Evolutionary conservation across 30 jellyfish, hydroid and myxozoan genomes (phyloP).

Genomic region (Hydractinia symbiolongicarpus): DNA sequence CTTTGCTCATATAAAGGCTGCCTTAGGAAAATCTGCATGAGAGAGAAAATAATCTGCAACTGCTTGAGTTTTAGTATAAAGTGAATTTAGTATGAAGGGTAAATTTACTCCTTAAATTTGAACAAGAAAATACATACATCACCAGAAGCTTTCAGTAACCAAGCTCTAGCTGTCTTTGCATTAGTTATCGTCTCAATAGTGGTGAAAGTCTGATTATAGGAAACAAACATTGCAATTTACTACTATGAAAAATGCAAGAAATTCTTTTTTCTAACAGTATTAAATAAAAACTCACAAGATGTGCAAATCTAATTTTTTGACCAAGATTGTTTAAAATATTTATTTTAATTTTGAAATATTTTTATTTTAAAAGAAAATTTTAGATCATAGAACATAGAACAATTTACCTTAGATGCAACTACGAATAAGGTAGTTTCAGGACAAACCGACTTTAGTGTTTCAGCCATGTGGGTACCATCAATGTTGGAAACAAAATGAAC

Average conservation of each 20-base stretch:
- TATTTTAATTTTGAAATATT: too few relatives aligned
- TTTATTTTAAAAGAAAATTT: too few relatives aligned
- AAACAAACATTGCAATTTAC: background rate
- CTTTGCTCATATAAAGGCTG: too few relatives aligned
- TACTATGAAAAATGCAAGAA: too few relatives aligned
- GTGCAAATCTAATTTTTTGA: too few relatives aligned
- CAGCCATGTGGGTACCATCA: conserved; percentile 99
- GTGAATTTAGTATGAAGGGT: background rate
- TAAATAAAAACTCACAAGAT: too few relatives aligned
- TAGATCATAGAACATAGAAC: too few relatives aligned
- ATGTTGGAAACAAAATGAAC: conserved; percentile 96
- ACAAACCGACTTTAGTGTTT: conserved; percentile 50
- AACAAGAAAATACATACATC: conserved; percentile 48
- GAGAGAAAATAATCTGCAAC: too few relatives aligned
- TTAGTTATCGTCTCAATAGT: conserved; percentile 97
- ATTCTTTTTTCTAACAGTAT: too few relatives aligned
- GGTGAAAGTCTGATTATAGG: conserved; percentile 75
- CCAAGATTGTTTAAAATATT: too few relatives aligned
- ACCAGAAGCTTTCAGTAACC: conserved; percentile 67
- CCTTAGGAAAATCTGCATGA: too few relatives aligned
- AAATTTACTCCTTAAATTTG: background rate
- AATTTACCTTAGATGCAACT: conserved; percentile 87
- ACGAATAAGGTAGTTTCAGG: conserved; percentile 95
- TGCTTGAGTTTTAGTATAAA: too few relatives aligned
- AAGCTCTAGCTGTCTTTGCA: conserved; percentile 80